A percentile compares a stretch with the other conserved stretches of the same genome.
Evolutionary conservation across 35 echinoderm and acorn worm species (phyloP).

Genomic region (Ophiothrix spiculata): DNA sequence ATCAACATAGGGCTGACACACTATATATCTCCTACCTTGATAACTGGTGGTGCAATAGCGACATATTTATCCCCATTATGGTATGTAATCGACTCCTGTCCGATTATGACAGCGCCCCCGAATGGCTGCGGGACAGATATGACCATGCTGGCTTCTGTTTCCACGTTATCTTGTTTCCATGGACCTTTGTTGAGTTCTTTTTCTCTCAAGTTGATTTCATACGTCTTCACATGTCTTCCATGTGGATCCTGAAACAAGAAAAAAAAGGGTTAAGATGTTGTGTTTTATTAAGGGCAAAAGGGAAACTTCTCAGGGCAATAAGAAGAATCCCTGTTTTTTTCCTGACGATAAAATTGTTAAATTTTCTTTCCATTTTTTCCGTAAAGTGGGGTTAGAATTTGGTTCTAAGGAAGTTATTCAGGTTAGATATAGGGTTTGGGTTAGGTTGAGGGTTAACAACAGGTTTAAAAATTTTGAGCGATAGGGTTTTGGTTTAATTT

Average conservation of each 20-base stretch:
- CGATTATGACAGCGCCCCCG: slow-evolving; percentile 87
- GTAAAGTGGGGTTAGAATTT: too few species aligned
- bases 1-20: too few species aligned
- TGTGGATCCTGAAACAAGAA: slow-evolving; percentile 74
- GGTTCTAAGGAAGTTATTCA: too few species aligned
- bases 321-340: too few species aligned
- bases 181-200: slow-evolving; percentile 90
- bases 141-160: slow-evolving; percentile 98
- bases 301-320: too few species aligned
- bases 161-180: slow-evolving; percentile 97
- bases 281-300: too few species aligned
- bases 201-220: slow-evolving; percentile 85
- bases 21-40: slow-evolving; percentile 55
- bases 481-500: too few species aligned
- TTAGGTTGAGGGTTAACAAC: too few species aligned
- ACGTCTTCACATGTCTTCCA: slow-evolving; percentile 85
- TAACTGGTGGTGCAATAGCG: slow-evolving; percentile 82
- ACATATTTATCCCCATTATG: slow-evolving; percentile 97
- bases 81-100: slow-evolving; percentile 88
- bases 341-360: too few species aligned
- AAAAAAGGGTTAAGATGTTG: slow-evolving; percentile 3
- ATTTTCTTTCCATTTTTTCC: too few species aligned
- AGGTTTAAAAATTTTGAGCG: too few species aligned
- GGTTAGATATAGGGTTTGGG: too few species aligned
- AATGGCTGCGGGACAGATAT: slow-evolving; percentile 86